Conservation (phyloP, 2,888 invertebrate species). For the Macrophya annulata region DNA sequence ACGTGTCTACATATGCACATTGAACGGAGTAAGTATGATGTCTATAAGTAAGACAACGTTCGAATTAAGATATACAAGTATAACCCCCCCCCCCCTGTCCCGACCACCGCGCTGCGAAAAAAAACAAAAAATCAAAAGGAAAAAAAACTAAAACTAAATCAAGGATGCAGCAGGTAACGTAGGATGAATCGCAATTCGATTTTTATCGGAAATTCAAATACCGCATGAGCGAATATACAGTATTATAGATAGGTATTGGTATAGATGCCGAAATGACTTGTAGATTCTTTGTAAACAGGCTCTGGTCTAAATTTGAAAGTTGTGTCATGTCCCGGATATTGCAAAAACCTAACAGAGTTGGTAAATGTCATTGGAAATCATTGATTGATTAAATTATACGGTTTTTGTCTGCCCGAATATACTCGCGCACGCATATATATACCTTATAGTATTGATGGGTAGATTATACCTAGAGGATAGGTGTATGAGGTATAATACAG, state of each 20-base stretch:
- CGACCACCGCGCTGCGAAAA: neutral
- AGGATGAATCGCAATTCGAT: conserved; percentile 45
- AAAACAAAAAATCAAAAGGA: too few species aligned
- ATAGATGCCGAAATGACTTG: conserved; percentile 66
- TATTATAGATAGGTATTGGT: neutral
- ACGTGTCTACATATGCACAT: conserved; percentile 18
- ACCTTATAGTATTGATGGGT: neutral
- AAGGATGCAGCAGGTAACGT: conserved; percentile 28
- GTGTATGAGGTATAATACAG: neutral
- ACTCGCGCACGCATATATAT: conserved; percentile 6
- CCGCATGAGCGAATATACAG: neutral
- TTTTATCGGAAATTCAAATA: conserved; percentile 50
- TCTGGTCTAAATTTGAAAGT: conserved; percentile 71
- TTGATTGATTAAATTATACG: conserved; percentile 54
- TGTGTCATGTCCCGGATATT: conserved; percentile 69
- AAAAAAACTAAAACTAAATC: neutral
- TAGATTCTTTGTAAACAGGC: conserved; percentile 66
- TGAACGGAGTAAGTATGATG: conserved; percentile 3
- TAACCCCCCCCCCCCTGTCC: neutral
- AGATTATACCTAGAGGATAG: neutral
- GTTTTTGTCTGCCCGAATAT: neutral
- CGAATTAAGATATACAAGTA: conserved; percentile 2
- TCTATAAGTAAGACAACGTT: conserved; percentile 6
- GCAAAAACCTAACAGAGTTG: conserved; percentile 40
- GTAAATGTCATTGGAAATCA: conserved; percentile 51